Conservation (phyloP, 1,140 invertebrate species). For the Babylonia areolata region DNA sequence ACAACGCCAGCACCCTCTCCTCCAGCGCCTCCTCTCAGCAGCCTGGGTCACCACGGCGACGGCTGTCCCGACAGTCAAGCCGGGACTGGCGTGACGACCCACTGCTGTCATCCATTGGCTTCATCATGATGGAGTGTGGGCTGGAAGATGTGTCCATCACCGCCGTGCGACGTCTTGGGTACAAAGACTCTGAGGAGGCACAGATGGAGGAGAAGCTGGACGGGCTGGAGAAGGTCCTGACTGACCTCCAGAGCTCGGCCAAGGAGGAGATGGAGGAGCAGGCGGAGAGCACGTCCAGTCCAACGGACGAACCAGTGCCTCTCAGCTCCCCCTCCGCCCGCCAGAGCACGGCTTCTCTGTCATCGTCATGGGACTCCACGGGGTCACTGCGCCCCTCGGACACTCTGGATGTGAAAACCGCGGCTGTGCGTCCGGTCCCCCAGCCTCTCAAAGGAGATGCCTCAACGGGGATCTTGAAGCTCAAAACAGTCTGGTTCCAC, state of each 20-base stretch:
- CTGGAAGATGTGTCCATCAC: slow-evolving; percentile 92
- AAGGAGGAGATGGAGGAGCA: slow-evolving; percentile 39
- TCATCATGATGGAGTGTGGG: slow-evolving; percentile 98
- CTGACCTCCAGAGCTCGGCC: slow-evolving; percentile 17
- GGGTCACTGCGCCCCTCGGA: slow-evolving; percentile 51
- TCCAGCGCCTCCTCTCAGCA: slow-evolving; percentile 35
- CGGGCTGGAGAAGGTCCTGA: slow-evolving; percentile 48
- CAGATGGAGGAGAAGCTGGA: slow-evolving; percentile 61
- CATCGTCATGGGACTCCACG: slow-evolving; percentile 66
- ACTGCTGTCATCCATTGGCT: slow-evolving; percentile 79
- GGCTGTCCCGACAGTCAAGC: slow-evolving; percentile 49
- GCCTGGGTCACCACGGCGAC: slow-evolving; percentile 42
- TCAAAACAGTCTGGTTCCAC: slow-evolving; percentile 96
- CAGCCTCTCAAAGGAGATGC: slow-evolving; percentile 74
- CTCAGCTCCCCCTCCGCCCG: slow-evolving; percentile 42
- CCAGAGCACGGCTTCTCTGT: slow-evolving; percentile 50
- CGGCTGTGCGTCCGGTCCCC: slow-evolving; percentile 6
- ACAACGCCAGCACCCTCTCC: slow-evolving; percentile 49
- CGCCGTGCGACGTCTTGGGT: slow-evolving; percentile 81
- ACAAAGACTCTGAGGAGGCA: slow-evolving; percentile 57
- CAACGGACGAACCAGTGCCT: slow-evolving; percentile 44
- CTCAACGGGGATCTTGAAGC: slow-evolving; percentile 82
- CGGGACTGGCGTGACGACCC: slow-evolving; percentile 46
- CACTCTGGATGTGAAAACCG: not conserved
- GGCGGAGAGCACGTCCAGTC: slow-evolving; percentile 35